Evolutionary conservation across 2,113 vertebrate genomes (phyloP), one percentile per base, ranked within the genome.

Genomic region (Cyanoderma ruficeps): DNA sequence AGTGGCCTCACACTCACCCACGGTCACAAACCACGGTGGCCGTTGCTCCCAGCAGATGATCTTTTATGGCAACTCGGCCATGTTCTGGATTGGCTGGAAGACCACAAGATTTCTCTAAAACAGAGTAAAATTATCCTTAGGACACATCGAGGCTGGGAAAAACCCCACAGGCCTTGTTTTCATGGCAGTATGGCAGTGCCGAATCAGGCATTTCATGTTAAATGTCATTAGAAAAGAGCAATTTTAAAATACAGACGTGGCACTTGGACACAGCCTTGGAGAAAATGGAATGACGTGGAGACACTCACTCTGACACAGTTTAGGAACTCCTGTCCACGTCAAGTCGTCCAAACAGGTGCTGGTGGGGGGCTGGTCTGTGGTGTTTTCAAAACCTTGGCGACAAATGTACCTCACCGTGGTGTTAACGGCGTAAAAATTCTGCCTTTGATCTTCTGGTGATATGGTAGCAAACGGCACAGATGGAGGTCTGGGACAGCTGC

Each of bases 61-160:
- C 47, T 2, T 59, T 46, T 31, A 61, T 6, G 27, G 77, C 15
- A 15, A 97, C 85, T 31, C 61, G 65, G 37, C 98, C 97, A 0
- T 98, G 96, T 7, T 56, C 89, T 84, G 97, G 91, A 23, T 96
- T 89, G 85, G 93, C 72, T 49, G 97, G 98, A 65, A 96, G 27
- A 22, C 87, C 83, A 28, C 98, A 98, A 13, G 87, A 91, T 84
- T 78, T 97, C 75, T 33, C 98, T 98, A 28, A 35, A 53, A 94
- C 60, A 60, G 69, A 95, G 27, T 6, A 20, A 95, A 39, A 61
- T 44, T 35, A 25, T 53, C 28, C 53, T 96, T 28, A 94, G 56
- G 53, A 30, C 2, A 1, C 11, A 15, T 2, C 7, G 18, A 91
- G 53, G 69, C 15, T 2, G 3, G 14, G 27, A 3, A 7, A 31